phyloP scores from a whole-genome alignment of 1,140 invertebrate genomes.

The Drosophila fuyamai region DNA sequence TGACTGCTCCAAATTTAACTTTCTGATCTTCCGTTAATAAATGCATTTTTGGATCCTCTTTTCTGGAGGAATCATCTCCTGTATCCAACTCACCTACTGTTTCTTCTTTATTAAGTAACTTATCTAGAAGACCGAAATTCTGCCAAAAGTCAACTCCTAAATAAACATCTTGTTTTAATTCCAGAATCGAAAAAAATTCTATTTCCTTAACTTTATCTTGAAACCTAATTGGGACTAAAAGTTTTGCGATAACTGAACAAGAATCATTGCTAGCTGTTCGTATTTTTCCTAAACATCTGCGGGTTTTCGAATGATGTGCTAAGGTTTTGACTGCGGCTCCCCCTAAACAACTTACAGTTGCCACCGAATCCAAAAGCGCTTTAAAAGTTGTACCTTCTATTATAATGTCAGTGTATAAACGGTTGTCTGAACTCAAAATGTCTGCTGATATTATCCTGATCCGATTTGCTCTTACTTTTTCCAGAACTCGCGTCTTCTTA shows the following conservation, averaged over 20 bases:
- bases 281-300: slow-evolving; percentile 13
- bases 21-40: slow-evolving; percentile 2
- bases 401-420: slow-evolving; percentile 12
- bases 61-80: slow-evolving; percentile 2
- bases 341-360: slow-evolving; percentile 21
- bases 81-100: neutral
- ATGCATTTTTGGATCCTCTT: slow-evolving; percentile 12
- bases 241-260: slow-evolving; percentile 14
- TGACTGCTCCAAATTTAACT: neutral
- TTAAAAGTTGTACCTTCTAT: slow-evolving; percentile 9
- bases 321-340: neutral
- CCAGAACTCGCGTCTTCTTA: slow-evolving; percentile 2
- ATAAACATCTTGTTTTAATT: slow-evolving; percentile 8
- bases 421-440: slow-evolving; percentile 13
- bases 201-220: slow-evolving; percentile 12
- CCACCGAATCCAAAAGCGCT: slow-evolving; percentile 15
- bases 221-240: neutral
- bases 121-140: slow-evolving; percentile 11
- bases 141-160: slow-evolving; percentile 10
- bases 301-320: neutral
- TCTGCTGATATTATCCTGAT: slow-evolving; percentile 5
- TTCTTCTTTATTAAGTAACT: neutral
- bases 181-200: neutral
- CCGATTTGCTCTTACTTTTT: slow-evolving; percentile 1
- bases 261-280: slow-evolving; percentile 12